These are phyloP conservation scores for Conus betulinus DNA, from an alignment of 1,140 invertebrate genomes.

Conservation along the genomic window DNA sequence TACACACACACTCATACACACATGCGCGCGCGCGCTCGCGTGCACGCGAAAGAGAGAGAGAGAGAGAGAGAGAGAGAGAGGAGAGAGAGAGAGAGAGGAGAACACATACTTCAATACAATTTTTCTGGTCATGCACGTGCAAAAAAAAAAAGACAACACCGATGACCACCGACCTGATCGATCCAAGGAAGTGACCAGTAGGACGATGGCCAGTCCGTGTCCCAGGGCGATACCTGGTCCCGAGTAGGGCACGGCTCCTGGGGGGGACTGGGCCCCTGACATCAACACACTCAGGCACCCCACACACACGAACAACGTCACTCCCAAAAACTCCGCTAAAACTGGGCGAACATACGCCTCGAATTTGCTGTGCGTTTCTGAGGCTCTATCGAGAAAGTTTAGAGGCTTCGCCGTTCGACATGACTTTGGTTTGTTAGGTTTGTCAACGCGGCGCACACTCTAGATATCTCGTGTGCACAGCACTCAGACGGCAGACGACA, in stretches of 20 bases:
- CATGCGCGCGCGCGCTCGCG: no score
- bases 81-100: no score
- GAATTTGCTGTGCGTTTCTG: constrained; percentile 10
- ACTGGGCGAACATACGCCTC: constrained; percentile 53
- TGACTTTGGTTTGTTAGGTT: not conserved
- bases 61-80: not conserved
- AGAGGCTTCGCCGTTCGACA: not conserved
- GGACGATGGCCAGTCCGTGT: constrained; percentile 68
- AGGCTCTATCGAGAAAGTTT: not conserved
- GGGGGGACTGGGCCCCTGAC: not conserved
- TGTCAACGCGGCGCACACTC: no score
- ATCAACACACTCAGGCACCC: constrained; percentile 50
- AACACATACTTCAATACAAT: not conserved
- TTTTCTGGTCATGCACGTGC: not conserved
- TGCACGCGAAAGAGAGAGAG: not conserved
- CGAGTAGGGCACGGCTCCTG: constrained; percentile 36
- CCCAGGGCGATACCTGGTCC: constrained; percentile 55
- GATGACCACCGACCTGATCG: constrained; percentile 64
- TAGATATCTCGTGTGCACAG: no score
- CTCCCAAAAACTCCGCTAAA: constrained; percentile 63
- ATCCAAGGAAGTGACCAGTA: constrained; percentile 64
- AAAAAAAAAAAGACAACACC: no score
- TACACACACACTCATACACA: no score
- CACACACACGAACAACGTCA: constrained; percentile 64
- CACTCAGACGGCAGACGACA: no score